These are phyloP conservation scores for Paragorgia papillata DNA, from an alignment of 92 coral and sea anemone species.

Conservation along the genomic window DNA sequence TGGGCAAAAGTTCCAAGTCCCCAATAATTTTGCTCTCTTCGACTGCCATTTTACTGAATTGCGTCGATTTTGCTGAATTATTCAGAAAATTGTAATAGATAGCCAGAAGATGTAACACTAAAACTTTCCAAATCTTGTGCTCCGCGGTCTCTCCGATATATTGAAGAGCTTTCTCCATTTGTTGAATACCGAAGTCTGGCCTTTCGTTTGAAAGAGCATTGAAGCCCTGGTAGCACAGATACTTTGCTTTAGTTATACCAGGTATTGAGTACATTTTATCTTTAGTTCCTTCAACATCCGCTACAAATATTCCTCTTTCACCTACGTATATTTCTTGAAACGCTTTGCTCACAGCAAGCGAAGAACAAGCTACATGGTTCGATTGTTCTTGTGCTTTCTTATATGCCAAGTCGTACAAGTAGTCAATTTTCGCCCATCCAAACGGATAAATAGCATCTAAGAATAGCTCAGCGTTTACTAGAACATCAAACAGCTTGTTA, in stretches of 20 bases:
- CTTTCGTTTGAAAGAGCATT: not conserved
- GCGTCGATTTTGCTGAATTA: not conserved
- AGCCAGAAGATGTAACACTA: not conserved
- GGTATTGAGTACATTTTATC: not conserved
- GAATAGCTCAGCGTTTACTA: slow-evolving; percentile 36
- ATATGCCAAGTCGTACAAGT: slow-evolving; percentile 28
- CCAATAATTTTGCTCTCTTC: not conserved
- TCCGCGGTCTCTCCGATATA: not conserved
- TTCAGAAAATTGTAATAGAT: slow-evolving; percentile 6
- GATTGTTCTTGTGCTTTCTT: not conserved
- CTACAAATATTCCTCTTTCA: not conserved
- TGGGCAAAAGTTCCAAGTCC: not conserved
- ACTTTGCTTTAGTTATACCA: slow-evolving; percentile 10
- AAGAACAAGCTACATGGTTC: not conserved
- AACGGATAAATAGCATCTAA: not conserved
- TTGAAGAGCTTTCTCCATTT: not conserved
- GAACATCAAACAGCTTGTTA: slow-evolving; percentile 2
- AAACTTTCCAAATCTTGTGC: not conserved
- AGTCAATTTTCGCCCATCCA: not conserved
- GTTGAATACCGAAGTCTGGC: slow-evolving; percentile 5
- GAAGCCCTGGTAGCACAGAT: slow-evolving; percentile 40
- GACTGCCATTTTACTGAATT: not conserved
- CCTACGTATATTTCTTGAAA: not conserved
- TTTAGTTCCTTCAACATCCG: not conserved
- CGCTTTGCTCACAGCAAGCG: slow-evolving; percentile 22